Evolutionary conservation across 1,140 invertebrate genomes (phyloP).

Genomic region (Aphelenchoides avenae): DNA sequence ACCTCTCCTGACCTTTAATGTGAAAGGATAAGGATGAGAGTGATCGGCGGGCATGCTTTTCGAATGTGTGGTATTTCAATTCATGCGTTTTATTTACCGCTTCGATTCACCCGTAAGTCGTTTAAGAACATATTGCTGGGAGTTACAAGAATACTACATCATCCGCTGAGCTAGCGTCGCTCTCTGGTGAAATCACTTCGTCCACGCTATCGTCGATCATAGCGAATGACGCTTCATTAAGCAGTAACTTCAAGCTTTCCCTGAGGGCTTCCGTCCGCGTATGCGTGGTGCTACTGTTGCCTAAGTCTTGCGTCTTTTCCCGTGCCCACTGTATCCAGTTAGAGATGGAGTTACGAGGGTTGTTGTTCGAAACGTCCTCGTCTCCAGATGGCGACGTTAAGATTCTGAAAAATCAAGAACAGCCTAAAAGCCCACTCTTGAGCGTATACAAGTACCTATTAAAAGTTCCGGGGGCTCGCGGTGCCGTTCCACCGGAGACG

Average conservation of each 20-base stretch:
- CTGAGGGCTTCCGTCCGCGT: conserved; percentile 3
- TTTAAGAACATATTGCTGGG: conserved; percentile 3
- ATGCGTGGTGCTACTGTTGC: background rate
- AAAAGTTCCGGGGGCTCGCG: too few relatives aligned
- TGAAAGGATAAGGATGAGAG: too few relatives aligned
- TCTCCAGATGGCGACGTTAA: background rate
- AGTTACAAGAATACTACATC: conserved; percentile 10
- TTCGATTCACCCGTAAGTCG: too few relatives aligned
- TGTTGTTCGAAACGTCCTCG: too few relatives aligned
- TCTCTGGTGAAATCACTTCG: background rate
- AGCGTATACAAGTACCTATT: too few relatives aligned
- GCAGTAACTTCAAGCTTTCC: conserved; percentile 6
- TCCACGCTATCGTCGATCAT: background rate
- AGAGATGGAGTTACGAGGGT: conserved; percentile 2
- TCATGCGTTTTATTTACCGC: too few relatives aligned
- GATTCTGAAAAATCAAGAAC: too few relatives aligned
- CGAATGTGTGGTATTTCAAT: too few relatives aligned
- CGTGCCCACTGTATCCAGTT: conserved; percentile 5
- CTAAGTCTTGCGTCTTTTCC: background rate
- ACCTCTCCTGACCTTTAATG: too few relatives aligned
- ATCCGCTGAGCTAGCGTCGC: background rate
- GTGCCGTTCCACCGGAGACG: too few relatives aligned
- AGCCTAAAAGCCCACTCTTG: too few relatives aligned
- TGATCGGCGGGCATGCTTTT: too few relatives aligned
- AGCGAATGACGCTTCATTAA: conserved; percentile 2